Evolutionary conservation across 1,140 invertebrate species (phyloP).

Genomic region (Rhyacophila brunnea): DNA sequence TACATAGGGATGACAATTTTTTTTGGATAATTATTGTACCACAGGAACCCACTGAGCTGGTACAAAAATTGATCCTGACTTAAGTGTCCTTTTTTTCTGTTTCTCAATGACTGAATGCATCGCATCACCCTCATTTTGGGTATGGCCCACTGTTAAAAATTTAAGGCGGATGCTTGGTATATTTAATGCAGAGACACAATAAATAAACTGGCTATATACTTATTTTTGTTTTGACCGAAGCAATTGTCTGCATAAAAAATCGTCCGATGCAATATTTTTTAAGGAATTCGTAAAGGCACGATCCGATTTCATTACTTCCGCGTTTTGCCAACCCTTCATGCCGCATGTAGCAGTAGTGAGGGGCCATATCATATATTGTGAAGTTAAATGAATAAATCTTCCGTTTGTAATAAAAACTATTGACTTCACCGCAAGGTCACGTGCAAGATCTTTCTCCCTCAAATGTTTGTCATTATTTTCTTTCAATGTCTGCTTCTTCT

Average conservation of each 20-base stretch:
- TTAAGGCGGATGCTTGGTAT: neutral
- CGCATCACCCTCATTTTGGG: neutral
- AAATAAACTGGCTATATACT: neutral
- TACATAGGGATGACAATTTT: too few relatives aligned
- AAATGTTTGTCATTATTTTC: neutral
- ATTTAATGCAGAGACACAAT: neutral
- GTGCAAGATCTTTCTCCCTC: neutral
- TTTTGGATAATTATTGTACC: too few relatives aligned
- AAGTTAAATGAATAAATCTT: neutral
- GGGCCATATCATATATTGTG: neutral
- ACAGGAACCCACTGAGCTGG: neutral
- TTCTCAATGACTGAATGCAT: neutral
- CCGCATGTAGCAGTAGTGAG: neutral
- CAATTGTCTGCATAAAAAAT: neutral
- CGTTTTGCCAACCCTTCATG: neutral
- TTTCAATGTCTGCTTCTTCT: neutral
- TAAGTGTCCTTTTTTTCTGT: neutral
- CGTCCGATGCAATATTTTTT: neutral
- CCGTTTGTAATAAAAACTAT: neutral
- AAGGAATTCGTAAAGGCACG: neutral
- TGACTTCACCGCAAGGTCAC: neutral
- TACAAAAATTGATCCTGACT: neutral
- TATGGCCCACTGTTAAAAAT: neutral
- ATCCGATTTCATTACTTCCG: neutral
- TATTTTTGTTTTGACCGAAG: neutral